Percentiles rank a stretch among this genome's conserved stretches.
These are phyloP conservation scores for Spinibarbus caldwelli DNA, from an alignment of 2,797 vertebrate genomes.

Conservation along the genomic window DNA sequence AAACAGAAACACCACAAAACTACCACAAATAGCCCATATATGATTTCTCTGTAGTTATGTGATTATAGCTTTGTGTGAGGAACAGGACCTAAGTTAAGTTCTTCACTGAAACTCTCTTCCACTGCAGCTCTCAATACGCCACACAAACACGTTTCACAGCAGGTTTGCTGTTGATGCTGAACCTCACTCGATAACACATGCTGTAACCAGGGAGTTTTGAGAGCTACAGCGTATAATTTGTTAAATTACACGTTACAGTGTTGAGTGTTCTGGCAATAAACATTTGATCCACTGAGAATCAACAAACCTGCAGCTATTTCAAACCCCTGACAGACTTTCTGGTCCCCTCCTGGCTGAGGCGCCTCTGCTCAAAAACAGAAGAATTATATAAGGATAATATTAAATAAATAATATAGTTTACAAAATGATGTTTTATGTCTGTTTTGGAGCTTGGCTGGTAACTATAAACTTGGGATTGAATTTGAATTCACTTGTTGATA, in stretches of 20 bases:
- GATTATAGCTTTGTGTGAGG: neutral
- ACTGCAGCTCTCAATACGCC: neutral
- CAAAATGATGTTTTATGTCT: neutral
- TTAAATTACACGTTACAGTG: neutral
- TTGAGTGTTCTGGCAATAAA: slow-evolving; percentile 11
- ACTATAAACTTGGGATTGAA: neutral
- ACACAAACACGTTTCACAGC: neutral
- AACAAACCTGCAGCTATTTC: neutral
- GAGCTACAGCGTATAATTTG: neutral
- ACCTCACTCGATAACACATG: neutral
- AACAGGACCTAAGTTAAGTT: neutral
- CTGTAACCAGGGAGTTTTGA: neutral
- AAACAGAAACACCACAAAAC: neutral
- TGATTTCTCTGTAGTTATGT: neutral
- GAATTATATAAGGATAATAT: neutral
- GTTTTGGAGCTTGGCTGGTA: neutral
- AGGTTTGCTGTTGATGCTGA: neutral
- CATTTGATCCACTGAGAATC: neutral
- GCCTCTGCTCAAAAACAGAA: neutral
- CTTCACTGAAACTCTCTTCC: neutral
- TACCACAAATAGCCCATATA: too few species aligned
- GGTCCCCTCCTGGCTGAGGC: neutral
- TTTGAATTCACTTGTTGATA: neutral
- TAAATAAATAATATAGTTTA: neutral
- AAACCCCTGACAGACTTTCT: neutral